Base-by-base conservation (phyloP, 2,888 invertebrate species). In the Disparrhopalites patrizii region DNA sequence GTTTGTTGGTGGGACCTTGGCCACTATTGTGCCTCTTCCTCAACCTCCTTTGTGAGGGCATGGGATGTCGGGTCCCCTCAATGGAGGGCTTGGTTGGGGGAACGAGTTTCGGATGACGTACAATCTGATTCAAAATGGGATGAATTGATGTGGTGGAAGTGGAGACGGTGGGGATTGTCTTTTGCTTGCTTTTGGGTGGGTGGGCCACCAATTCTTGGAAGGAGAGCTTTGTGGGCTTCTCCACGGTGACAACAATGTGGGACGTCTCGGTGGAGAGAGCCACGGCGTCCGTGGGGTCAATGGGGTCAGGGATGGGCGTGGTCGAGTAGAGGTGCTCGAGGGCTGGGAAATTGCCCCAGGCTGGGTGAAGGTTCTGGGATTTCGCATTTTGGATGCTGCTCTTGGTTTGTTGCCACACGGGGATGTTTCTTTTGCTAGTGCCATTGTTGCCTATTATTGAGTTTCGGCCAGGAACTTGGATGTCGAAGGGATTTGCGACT, bases 291-390 rank as follows among this genome's bases (percentile, higher is more conserved):
- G 13, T 31, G 1, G 57, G 43, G 4, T 40, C 8, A 4, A 20
- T 23, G 2, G 56, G 33, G 2, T 55, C 33, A n/a, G 51, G 51
- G n/a, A 52, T 20, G n/a, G 51, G n/a, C 10, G 51, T 61, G 15
- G 61, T 51, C 31, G 50, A 50, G 18, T 61, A 51, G 8, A 61
- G 38, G 38, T 65, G 65, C 28, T 65, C 65, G 2, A 65, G 30
- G 8, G 65, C 65, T 1, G 65, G 65, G 58, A 65, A 65, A 52
- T 65, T 65, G 20, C 55, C 51, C 65, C 65, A 65, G 13, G 65
- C 50, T 10, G 38, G 47, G 38, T 57, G 65, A 33, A 65, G 50
- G 18, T 52, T 64, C 2, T 56, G 18, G n/a, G 47, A 36, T 36
- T 47, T 47, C n/a, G 31, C 20, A 23, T 20, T n/a, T 15, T 52